phyloP scores from a whole-genome alignment of 2,888 invertebrate genomes.

The Smittia aterrima region DNA sequence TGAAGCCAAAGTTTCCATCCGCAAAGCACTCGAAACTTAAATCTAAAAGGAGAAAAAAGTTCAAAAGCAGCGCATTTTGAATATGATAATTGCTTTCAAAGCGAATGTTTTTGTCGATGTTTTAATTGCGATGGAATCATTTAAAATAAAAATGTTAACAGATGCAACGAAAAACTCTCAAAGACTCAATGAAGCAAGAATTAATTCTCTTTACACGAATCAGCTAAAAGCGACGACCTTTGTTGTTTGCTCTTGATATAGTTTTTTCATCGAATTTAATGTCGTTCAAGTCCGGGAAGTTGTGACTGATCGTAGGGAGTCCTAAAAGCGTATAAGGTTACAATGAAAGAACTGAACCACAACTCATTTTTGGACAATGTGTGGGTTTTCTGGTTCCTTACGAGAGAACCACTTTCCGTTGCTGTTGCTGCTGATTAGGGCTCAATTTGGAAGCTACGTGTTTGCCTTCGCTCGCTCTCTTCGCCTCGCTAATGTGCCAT shows the following conservation, averaged over 20 bases:
- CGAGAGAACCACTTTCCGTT: not conserved
- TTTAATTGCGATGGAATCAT: not conserved
- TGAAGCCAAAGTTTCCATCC: not conserved
- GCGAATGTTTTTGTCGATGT: not conserved
- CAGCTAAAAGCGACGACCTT: too few relatives aligned
- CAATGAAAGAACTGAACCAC: not conserved
- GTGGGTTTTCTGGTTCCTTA: constrained; percentile 30
- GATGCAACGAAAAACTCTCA: not conserved
- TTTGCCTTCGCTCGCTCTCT: not conserved
- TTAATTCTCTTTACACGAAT: too few relatives aligned
- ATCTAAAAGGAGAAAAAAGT: not conserved
- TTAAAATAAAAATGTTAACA: constrained; percentile 2
- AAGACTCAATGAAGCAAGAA: not conserved
- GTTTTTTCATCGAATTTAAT: not conserved
- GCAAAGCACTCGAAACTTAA: not conserved
- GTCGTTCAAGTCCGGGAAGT: constrained; percentile 39
- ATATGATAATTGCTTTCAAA: not conserved
- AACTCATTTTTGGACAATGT: not conserved
- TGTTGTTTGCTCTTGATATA: too few relatives aligned
- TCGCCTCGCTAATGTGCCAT: constrained; percentile 36
- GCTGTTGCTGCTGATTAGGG: not conserved
- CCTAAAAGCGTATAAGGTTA: constrained; percentile 22
- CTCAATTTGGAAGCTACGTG: constrained; percentile 14
- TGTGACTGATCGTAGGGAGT: constrained; percentile 26
- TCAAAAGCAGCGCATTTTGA: not conserved